Evolutionary conservation across 1,140 invertebrate species (phyloP).

Genomic region (Psix sp.): DNA sequence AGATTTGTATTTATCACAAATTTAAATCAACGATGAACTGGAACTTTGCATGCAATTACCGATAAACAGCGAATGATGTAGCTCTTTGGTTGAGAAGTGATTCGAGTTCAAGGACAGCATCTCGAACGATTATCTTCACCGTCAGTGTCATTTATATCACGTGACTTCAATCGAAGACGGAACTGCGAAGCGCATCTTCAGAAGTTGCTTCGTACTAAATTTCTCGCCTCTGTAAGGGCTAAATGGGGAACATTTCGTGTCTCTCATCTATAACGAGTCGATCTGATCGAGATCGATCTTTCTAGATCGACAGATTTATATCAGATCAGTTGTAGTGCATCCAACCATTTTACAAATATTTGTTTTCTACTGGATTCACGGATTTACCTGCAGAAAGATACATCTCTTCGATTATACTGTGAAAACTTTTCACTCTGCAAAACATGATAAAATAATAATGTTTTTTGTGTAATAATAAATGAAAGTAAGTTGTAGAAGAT

Average conservation of each 20-base stretch:
- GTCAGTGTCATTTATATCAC: slow-evolving; percentile 61
- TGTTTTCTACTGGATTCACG: slow-evolving; percentile 24
- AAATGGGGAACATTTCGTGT: slow-evolving; percentile 56
- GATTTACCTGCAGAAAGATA: slow-evolving; percentile 15
- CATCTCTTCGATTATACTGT: too few relatives aligned
- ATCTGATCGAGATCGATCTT: slow-evolving; percentile 65
- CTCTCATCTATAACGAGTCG: slow-evolving; percentile 67
- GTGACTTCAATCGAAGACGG: slow-evolving; percentile 62
- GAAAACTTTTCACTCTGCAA: too few relatives aligned
- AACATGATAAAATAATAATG: too few relatives aligned
- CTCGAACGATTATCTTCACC: slow-evolving; percentile 59
- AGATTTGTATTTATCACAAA: too few relatives aligned
- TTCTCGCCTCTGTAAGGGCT: slow-evolving; percentile 58
- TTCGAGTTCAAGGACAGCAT: slow-evolving; percentile 58
- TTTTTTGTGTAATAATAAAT: too few relatives aligned
- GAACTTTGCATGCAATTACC: slow-evolving; percentile 15
- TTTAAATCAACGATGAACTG: too few relatives aligned
- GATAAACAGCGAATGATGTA: slow-evolving; percentile 22
- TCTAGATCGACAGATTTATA: slow-evolving; percentile 59
- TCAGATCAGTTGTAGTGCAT: slow-evolving; percentile 51
- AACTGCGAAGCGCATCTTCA: slow-evolving; percentile 59
- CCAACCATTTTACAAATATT: slow-evolving; percentile 54
- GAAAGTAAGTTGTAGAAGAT: too few relatives aligned
- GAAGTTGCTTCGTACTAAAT: slow-evolving; percentile 60
- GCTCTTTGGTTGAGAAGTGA: slow-evolving; percentile 20